Base-by-base conservation (phyloP, 2,113 vertebrate genomes). In the Polypterus bichir region DNA sequence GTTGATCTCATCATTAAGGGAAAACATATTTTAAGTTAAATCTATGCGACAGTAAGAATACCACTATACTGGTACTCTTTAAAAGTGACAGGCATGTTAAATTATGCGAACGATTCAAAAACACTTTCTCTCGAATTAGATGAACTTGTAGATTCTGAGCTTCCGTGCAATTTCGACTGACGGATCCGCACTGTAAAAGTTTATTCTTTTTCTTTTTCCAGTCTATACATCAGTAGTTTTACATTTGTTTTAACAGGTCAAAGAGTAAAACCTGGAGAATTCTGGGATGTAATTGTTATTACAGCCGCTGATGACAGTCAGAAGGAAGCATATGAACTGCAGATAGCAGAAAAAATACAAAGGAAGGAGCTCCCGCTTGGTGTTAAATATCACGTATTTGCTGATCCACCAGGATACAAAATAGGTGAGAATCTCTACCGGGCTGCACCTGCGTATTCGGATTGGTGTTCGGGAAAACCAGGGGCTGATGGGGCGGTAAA, bases 201-300 rank as follows among this genome's bases (percentile, higher is more conserved):
- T 27, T 27, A 27, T 27, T 27, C 27, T 27, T 27, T n/a, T n/a
- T n/a, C n/a, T n/a, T n/a, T 27, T 27, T 27, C 27, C 27, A 27
- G 27, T 27, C 27, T 27, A 27, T 27, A 27, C 27, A 27, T 27
- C 27, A 27, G 27, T 27, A 27, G 27, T 27, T 54, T 54, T 54
- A 11, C 9, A 10, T 5, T 45, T 59, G 6, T 47, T 44, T 49
- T 51, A 62, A 56, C 60, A 95, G 94, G 88, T 49, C 74, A 64
- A 63, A 65, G 71, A 45, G 77, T 85, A 45, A 55, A 62, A 27
- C 3, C 74, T 4, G 82, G 83, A 5, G 74, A 80, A 69, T 92
- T 93, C 60, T 97, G 92, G 94, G 91, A 97, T 52, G 70, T 86
- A 52, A 89, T 94, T 68, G 86, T 77, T 47, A 73, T 97, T 68